Evolutionary conservation across 2,797 vertebrate species (phyloP).

Genomic region (Arnoldichthys spilopterus): DNA sequence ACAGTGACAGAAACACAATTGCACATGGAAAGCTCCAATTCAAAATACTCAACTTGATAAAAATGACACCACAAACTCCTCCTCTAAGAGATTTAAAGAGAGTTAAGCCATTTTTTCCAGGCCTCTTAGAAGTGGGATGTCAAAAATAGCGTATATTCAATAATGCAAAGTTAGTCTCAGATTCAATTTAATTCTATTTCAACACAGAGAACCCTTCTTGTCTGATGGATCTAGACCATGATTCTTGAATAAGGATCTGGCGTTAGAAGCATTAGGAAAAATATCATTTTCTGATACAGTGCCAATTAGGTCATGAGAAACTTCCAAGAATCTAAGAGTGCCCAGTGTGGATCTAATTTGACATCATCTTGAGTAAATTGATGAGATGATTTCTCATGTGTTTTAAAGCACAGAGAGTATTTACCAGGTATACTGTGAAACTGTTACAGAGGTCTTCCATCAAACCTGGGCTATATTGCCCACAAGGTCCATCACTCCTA

Average conservation of each 20-base stretch:
- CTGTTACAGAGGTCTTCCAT: neutral
- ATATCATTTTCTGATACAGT: neutral
- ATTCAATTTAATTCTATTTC: neutral
- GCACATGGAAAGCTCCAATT: no score
- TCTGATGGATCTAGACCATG: neutral
- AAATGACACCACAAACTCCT: no score
- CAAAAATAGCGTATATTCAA: no score
- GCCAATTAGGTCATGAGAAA: neutral
- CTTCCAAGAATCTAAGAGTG: neutral
- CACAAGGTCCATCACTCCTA: neutral
- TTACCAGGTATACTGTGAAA: neutral
- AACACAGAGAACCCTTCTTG: neutral
- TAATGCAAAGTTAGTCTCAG: neutral
- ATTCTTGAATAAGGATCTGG: neutral
- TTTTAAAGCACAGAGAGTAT: neutral
- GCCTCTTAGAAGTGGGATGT: no score
- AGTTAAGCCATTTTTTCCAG: neutral
- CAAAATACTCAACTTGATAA: no score
- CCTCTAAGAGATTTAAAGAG: no score
- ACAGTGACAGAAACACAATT: no score
- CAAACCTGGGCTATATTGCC: neutral
- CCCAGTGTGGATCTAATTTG: neutral
- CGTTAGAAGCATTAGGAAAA: neutral
- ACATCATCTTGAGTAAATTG: no score
- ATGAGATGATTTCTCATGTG: no score